Base-by-base conservation (phyloP, 2,797 vertebrate genomes). In the Eurystomus glaucurus region DNA sequence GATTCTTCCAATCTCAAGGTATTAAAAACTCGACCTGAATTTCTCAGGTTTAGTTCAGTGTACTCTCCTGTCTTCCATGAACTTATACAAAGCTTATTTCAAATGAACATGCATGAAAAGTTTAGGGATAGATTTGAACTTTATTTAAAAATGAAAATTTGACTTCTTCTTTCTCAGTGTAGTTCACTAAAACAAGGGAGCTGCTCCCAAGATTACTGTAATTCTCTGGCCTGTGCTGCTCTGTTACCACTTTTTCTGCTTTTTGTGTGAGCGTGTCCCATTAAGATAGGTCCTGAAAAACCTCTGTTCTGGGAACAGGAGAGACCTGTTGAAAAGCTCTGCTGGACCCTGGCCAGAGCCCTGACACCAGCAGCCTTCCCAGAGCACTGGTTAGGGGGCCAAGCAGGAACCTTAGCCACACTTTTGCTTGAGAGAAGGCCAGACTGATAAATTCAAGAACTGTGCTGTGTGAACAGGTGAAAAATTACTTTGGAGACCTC, bases 401-500 rank as follows among this genome's bases (percentile, higher is more conserved):
- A 25, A 18, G 50, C 28, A 80, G 25, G 6, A 83, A 8, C 26
- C 48, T 77, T 7, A 28, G 37, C 72, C 16, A 2, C 33, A 3
- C 25, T 48, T 43, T 50, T 54, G 13, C 50, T 54, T 28, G 37
- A 43, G 52, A 82, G 15, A 29, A 52, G 33, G 8, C 11, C 52
- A 23, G 48, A 7, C 35, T 52, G 72, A 84, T 72, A 43, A 82
- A 85, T 82, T 86, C 41, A 68, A 20, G 28, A 31, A 19, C 7
- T 0, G 16, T 6, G 9, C n/a, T 35, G 7, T 15, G 29, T 33
- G 74, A 65, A 64, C 77, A 90, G 83, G 28, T 79, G 70, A 92
- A 76, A 92, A 96, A 96, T 92, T 7, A 23, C 58, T 87, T 46
- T 48, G 35, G 81, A 90, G 86, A 66, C 46, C 35, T 76, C 35